A percentile compares a stretch with the other conserved stretches of the same genome.
Conservation (phyloP, 2,888 invertebrate genomes). For the Dasysyrphus albostriatus region DNA sequence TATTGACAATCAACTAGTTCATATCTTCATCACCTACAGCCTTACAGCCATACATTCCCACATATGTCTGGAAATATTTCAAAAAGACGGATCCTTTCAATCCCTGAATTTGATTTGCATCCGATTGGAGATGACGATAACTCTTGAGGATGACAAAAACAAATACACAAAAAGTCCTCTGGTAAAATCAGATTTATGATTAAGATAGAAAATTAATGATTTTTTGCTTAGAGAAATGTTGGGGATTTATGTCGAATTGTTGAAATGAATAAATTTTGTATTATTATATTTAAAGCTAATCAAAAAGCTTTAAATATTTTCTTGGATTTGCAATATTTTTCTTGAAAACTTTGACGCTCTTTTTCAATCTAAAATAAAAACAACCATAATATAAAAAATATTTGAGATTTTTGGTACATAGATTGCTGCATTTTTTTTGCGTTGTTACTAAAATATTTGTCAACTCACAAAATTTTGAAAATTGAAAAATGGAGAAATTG, state of each 20-base stretch:
- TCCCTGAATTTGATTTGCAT: conserved; percentile 26
- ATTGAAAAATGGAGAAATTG: too few relatives aligned
- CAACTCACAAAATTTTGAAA: too few relatives aligned
- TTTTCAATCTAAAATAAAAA: too few relatives aligned
- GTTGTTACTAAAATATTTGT: too few relatives aligned
- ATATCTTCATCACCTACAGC: conserved; percentile 14
- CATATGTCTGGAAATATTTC: neutral
- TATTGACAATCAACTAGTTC: conserved; percentile 20
- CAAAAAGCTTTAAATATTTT: neutral
- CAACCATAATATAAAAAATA: too few relatives aligned
- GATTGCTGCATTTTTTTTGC: too few relatives aligned
- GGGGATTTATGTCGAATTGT: too few relatives aligned
- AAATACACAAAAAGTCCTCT: neutral
- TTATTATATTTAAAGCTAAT: too few relatives aligned
- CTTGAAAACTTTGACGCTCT: too few relatives aligned
- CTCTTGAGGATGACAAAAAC: conserved; percentile 14
- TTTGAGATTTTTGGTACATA: too few relatives aligned
- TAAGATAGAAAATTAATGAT: neutral
- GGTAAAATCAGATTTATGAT: conserved; percentile 4
- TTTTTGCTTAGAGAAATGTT: neutral
- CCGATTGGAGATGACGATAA: conserved; percentile 2
- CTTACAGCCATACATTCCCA: neutral
- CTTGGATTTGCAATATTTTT: neutral
- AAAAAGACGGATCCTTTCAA: conserved; percentile 21
- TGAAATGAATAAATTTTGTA: neutral